Conservation (phyloP, 2,797 vertebrate species). For the Tokudaia muenninki region DNA sequence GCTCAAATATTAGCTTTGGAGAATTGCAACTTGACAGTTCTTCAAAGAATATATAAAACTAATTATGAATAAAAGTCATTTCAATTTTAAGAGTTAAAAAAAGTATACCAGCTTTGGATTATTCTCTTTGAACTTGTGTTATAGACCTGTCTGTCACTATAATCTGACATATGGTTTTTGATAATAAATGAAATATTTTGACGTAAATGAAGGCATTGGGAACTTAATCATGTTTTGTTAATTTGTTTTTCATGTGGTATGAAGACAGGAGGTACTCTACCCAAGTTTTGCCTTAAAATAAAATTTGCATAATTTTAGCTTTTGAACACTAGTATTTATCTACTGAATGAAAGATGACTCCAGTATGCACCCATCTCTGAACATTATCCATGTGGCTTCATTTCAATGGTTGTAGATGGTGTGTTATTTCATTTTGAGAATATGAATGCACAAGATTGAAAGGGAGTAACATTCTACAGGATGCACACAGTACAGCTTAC, state of each 20-base stretch:
- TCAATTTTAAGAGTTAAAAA: slow-evolving; percentile 67
- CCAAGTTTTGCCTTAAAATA: slow-evolving; percentile 31
- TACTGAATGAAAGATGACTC: slow-evolving; percentile 1
- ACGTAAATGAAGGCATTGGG: neutral
- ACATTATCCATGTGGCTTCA: neutral
- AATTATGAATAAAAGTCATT: slow-evolving; percentile 77
- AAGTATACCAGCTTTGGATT: slow-evolving; percentile 52
- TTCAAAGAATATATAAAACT: slow-evolving; percentile 74
- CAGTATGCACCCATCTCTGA: neutral
- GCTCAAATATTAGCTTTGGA: slow-evolving; percentile 74
- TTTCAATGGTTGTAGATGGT: neutral
- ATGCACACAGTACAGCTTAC: neutral
- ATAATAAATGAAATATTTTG: too few relatives aligned
- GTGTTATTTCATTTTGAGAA: neutral
- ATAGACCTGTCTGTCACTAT: slow-evolving; percentile 18
- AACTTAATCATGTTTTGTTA: neutral
- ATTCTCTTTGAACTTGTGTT: slow-evolving; percentile 71
- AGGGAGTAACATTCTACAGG: neutral
- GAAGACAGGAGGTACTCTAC: neutral
- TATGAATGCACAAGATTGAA: neutral
- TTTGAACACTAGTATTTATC: neutral
- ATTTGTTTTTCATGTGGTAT: neutral
- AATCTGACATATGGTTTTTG: neutral
- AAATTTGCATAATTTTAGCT: neutral
- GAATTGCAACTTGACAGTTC: slow-evolving; percentile 73